These are phyloP conservation scores for Homarus gammarus DNA, from an alignment of 2,888 invertebrate genomes.

Conservation along the genomic window DNA sequence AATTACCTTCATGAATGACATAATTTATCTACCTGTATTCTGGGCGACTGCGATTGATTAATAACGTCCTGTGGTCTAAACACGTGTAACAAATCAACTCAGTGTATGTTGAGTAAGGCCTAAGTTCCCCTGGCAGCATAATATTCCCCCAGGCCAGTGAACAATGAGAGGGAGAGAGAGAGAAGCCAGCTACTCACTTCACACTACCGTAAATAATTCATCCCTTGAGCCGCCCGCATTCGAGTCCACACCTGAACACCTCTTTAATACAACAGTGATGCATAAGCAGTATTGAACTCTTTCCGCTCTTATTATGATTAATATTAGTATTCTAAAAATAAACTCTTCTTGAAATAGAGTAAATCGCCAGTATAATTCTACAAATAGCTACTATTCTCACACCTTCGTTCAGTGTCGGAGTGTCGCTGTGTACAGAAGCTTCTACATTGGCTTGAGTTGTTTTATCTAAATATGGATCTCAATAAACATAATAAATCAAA, in stretches of 20 bases:
- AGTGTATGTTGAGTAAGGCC: too few relatives aligned
- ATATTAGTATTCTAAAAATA: background rate
- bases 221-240: constrained; percentile 11
- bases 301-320: too few relatives aligned
- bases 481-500: background rate
- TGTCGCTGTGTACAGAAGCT: background rate
- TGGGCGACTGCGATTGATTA: too few relatives aligned
- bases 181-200: background rate
- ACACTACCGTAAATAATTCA: constrained; percentile 24
- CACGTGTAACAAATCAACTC: too few relatives aligned
- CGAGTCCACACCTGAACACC: too few relatives aligned
- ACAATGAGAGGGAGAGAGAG: background rate
- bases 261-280: too few relatives aligned
- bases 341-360: background rate
- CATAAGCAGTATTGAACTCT: too few relatives aligned
- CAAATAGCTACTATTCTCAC: constrained; percentile 5
- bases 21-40: too few relatives aligned
- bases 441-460: background rate
- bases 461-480: background rate
- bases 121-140: background rate
- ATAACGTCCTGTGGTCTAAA: too few relatives aligned
- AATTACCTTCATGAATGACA: too few relatives aligned
- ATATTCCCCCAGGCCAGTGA: background rate
- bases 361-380: constrained; percentile 1
- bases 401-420: background rate